Base-by-base conservation (phyloP, 1,140 invertebrate genomes). In the Drosophila saltans region DNA sequence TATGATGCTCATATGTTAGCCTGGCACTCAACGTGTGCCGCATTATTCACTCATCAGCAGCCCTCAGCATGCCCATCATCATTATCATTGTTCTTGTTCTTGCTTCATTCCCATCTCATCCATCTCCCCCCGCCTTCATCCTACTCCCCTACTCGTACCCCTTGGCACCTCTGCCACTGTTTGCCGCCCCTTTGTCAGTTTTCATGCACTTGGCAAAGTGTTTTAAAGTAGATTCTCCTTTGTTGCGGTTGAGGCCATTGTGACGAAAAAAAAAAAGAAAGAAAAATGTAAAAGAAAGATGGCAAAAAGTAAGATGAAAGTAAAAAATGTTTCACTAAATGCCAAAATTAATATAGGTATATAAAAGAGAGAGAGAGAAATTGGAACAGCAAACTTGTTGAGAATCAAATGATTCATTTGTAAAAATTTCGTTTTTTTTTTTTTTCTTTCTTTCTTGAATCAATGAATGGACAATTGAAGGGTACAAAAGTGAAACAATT, bases 1-100 rank as follows among this genome's bases (percentile, higher is more conserved):
- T 81, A 81, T 82, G 80, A 81, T 74, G 80, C 80, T 81, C 80
- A 81, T 81, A 81, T 81, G 80, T 81, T 81, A 81, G 80, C 80
- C 69, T 69, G 79, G 75, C 80, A 81, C 80, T 81, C 80, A 81
- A 81, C 80, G 80, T 81, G 80, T 81, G 80, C 80, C 80, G 80
- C 80, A 81, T 81, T 81, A 81, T 81, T 81, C 80, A 81, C 80
- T 81, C 80, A 81, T 81, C 80, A 81, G 80, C 80, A 82, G 73
- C 78, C 73, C 77, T 68, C 78, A 81, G 78, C 75, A 81, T 75
- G 80, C 80, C 80, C 80, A 81, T 81, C 80, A 81, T 82, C 80
- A 81, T 81, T 81, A 81, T 81, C 79, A 81, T 81, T 81, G 79
- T 81, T 81, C 69, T 73, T 74, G 69, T 69, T 69, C 56, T 73